Evolutionary conservation across 2,888 invertebrate genomes (phyloP).

Genomic region (Bembecia ichneumoniformis): DNA sequence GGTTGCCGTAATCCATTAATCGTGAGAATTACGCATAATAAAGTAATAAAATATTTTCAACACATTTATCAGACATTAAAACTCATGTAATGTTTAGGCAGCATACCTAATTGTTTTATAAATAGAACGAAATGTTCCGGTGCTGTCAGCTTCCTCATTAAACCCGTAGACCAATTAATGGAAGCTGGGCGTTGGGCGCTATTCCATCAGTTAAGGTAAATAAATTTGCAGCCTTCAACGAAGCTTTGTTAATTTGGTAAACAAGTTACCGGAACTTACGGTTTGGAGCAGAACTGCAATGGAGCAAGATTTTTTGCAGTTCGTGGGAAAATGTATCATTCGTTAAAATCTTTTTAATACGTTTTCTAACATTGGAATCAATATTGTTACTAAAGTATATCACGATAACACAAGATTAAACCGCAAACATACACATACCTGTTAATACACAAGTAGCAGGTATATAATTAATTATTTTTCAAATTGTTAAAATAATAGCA

Average conservation of each 20-base stretch:
- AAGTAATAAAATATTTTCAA: not conserved
- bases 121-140: constrained; percentile 66
- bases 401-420: too few species aligned
- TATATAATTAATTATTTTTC: too few species aligned
- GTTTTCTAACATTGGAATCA: too few species aligned
- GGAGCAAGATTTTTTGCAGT: too few species aligned
- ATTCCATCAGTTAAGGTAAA: constrained; percentile 24
- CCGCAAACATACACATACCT: too few species aligned
- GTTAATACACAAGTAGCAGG: too few species aligned
- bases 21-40: not conserved
- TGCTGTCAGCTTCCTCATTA: constrained; percentile 69
- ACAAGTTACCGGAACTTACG: not conserved
- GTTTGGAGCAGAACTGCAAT: not conserved
- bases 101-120: constrained; percentile 51
- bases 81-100: constrained; percentile 42
- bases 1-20: not conserved
- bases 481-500: too few species aligned
- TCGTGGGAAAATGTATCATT: not conserved
- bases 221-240: not conserved
- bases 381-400: too few species aligned
- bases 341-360: not conserved
- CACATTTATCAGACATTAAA: not conserved
- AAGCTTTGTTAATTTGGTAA: constrained; percentile 1
- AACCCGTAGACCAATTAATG: constrained; percentile 53
- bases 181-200: constrained; percentile 21